Evolutionary conservation across 2,797 vertebrate genomes (phyloP).

Genomic region (Eupleurogrammus muticus): DNA sequence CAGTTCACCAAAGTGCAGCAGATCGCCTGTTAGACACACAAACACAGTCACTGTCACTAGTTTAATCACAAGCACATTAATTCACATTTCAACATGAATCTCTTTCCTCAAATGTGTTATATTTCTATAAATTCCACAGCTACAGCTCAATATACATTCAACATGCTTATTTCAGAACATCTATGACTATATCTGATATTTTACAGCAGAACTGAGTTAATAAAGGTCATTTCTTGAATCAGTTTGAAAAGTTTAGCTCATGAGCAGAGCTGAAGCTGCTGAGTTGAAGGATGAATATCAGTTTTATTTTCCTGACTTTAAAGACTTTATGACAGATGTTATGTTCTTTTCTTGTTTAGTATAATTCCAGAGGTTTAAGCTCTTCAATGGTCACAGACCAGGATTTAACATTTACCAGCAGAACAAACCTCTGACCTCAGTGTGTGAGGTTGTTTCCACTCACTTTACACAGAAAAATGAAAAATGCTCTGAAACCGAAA

Average conservation of each 20-base stretch:
- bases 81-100: neutral
- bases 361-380: neutral
- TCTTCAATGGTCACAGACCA: neutral
- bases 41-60: too few relatives aligned
- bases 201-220: conserved; percentile 4
- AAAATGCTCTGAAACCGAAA: conserved; percentile 26
- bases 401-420: neutral
- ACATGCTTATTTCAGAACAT: neutral
- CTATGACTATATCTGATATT: neutral
- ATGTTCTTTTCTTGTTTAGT: neutral
- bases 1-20: conserved; percentile 95
- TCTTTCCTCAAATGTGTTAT: neutral
- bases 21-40: conserved; percentile 87
- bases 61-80: neutral
- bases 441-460: neutral
- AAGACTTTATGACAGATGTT: neutral
- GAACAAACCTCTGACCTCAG: too few relatives aligned
- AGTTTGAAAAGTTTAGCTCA: neutral
- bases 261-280: neutral
- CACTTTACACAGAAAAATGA: conserved; percentile 12
- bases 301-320: neutral
- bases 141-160: neutral
- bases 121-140: too few relatives aligned
- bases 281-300: neutral
- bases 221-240: neutral